Percentiles rank a stretch among this genome's conserved stretches.
Conservation (phyloP, 1,140 invertebrate species). For the Cydia strobilella region DNA sequence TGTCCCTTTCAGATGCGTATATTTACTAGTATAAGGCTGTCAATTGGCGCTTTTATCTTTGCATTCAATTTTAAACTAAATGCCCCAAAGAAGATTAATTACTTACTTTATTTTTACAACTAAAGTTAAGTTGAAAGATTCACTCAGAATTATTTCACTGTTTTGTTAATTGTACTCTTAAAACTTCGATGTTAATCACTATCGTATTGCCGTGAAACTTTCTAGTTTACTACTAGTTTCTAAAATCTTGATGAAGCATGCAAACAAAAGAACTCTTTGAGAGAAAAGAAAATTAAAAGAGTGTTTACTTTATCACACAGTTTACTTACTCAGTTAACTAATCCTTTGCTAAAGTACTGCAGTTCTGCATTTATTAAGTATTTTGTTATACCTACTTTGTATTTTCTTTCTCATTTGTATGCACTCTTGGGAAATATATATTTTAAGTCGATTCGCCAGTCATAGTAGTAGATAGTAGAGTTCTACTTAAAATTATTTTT, state of each 20-base stretch:
- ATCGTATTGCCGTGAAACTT: background rate
- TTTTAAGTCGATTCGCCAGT: background rate
- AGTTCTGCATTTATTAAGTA: background rate
- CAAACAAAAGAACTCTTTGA: conserved; percentile 6
- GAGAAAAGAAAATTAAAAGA: conserved; percentile 14
- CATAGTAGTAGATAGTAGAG: too few relatives aligned
- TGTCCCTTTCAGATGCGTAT: conserved; percentile 36
- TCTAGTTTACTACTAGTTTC: background rate
- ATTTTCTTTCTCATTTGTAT: background rate
- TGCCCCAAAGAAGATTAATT: too few relatives aligned
- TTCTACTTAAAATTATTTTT: too few relatives aligned
- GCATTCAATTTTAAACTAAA: background rate
- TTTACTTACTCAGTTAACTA: conserved; percentile 6
- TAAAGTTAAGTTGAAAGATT: background rate
- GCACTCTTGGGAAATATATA: background rate
- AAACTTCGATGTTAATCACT: background rate
- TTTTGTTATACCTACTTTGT: background rate
- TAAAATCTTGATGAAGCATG: background rate
- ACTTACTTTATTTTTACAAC: too few relatives aligned
- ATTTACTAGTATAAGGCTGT: background rate
- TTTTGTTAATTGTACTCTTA: background rate
- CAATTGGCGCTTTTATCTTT: background rate
- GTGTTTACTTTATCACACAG: background rate
- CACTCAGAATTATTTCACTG: background rate
- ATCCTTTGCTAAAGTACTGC: background rate